Evolutionary conservation across 2,888 invertebrate genomes (phyloP), one percentile per base, ranked within the genome.

Genomic region (Corbicula japonica): DNA sequence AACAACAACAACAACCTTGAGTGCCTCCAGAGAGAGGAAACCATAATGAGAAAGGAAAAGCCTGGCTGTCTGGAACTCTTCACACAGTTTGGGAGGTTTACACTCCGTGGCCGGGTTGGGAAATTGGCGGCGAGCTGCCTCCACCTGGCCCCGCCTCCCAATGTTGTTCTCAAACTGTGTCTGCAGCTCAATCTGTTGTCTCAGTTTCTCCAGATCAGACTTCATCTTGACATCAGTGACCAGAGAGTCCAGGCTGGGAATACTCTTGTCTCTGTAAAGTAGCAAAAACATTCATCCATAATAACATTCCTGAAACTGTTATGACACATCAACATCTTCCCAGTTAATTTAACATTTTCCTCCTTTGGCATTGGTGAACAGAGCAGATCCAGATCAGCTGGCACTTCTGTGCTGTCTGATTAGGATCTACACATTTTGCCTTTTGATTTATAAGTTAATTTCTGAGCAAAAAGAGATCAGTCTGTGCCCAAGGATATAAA

Each of bases 11-110:
- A 87, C 86, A 83, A 94, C 95, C 92, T 95, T 95, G 44, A 95
- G 93, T 46, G 96, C 95, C 69, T 94, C 94, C 44, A 94, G 90
- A 8, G 95, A 94, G 23, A 99, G 94, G 90, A 98, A 97, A 0
- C 99, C 99, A 93, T 99, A 98, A 94, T 99, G 98, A 2, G 98
- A 98, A 23, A 99, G 94, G 93, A 99, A 98, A 32, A 99, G 94
- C 62, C 99, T 95, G 1, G 99, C 97, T 0, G 99, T 98, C 94
- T 99, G 98, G 92, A 98, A 99, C 92, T 98, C 98, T 71, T 92
- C 87, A 62, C 89, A 89, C n/a, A 91, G 85, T 71, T 91, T 92
- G 12, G 93, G 93, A 38, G 90, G 90, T 84, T 91, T 92, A 85
- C 93, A 93, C 75, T 93, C 93, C 15, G 96, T 96, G 30, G 90